Evolutionary conservation across 2,797 vertebrate species (phyloP).

Genomic region (Eremophila alpestris): DNA sequence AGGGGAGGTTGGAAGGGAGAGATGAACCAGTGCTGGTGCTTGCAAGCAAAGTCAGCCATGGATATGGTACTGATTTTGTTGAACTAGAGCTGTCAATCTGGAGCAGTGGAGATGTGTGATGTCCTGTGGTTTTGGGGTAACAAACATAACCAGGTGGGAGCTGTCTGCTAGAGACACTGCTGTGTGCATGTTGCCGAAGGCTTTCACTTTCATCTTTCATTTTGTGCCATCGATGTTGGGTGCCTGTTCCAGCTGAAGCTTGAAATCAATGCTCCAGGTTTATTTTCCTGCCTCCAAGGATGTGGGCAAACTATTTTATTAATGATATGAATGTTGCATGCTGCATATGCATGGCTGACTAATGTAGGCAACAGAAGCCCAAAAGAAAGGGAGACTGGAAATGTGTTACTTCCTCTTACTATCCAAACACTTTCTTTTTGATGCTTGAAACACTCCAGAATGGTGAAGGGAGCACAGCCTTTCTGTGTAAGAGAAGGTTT

Average conservation of each 20-base stretch:
- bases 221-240: neutral
- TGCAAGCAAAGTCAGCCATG: neutral
- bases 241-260: neutral
- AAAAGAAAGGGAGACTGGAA: neutral
- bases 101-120: neutral
- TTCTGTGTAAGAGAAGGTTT: neutral
- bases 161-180: neutral
- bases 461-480: neutral
- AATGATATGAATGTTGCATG: neutral
- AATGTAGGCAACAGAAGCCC: neutral
- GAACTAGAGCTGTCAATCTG: neutral
- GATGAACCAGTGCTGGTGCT: fast-evolving
- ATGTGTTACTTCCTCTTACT: neutral
- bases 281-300: neutral
- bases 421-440: neutral
- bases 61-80: neutral
- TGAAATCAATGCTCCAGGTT: neutral
- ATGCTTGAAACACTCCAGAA: neutral
- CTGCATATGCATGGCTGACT: neutral
- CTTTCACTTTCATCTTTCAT: neutral
- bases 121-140: neutral
- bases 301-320: neutral
- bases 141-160: neutral
- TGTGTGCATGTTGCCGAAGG: neutral
- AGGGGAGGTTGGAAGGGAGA: neutral